These are phyloP conservation scores for Stomatorhinus ivindoensis DNA, from an alignment of 2,113 vertebrate species.

Conservation along the genomic window DNA sequence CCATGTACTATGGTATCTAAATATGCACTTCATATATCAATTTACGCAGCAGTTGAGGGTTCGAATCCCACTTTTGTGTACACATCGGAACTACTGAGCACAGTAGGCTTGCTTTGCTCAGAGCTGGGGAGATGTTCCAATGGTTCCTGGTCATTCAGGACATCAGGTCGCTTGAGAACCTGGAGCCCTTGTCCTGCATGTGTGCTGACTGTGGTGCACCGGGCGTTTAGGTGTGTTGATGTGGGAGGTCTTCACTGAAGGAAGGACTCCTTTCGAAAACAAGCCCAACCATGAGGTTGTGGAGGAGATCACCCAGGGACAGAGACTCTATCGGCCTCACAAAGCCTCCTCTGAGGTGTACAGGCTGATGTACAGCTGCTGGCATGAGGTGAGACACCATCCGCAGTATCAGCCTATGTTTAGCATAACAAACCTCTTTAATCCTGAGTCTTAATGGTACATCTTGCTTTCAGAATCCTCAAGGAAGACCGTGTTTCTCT, in stretches of 20 bases:
- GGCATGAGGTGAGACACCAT: constrained; percentile 68
- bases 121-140: not conserved
- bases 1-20: not conserved
- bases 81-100: not conserved
- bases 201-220: constrained; percentile 17
- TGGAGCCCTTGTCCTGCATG: not conserved
- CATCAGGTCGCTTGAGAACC: not conserved
- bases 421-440: not conserved
- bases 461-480: constrained; percentile 60
- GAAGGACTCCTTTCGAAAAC: constrained; percentile 74
- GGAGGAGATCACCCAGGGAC: constrained; percentile 68
- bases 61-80: not conserved
- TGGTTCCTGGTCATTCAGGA: not conserved
- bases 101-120: not conserved
- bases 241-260: constrained; percentile 85
- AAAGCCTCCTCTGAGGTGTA: constrained; percentile 61
- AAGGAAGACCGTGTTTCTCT: constrained; percentile 67
- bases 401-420: not conserved
- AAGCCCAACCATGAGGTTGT: constrained; percentile 71
- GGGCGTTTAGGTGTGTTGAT: constrained; percentile 69
- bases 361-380: constrained; percentile 80
- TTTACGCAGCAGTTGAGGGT: not conserved
- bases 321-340: constrained; percentile 70
- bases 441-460: not conserved
- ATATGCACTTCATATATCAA: not conserved